Evolutionary conservation across 1,140 invertebrate species (phyloP), one percentile per base, ranked within the genome.

Genomic region (Zaprionus capensis): DNA sequence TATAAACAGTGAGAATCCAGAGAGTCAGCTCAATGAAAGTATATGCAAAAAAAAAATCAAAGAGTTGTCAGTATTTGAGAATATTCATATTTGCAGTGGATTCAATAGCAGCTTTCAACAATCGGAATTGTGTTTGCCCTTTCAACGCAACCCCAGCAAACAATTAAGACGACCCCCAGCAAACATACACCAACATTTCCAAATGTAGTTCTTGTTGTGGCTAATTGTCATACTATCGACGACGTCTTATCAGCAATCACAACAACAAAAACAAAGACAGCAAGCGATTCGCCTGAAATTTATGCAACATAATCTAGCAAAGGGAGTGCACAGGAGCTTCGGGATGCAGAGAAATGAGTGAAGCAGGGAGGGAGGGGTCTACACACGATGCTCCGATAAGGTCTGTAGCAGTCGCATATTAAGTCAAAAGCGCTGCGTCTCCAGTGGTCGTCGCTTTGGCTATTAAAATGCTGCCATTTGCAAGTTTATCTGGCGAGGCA

Each of bases 221-320:
- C 84, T 87, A 87, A 87, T 87, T 87, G 84, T 87, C 84, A 83
- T 81, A 81, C 84, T 80, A 87, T 87, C 84, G 84, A 87, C 84
- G 66, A 68, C 66, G 81, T 84, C 84, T 87, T 87, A 87, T 87
- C 84, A 58, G 53, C 46, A 44, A 28, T 44, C 36, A 36, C 67
- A 58, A 53, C 67, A 84, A 76, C 82, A 71, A 78, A 1, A n/a
- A 20, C 24, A 63, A 62, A 12, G 62, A 31, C 72, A 70, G 55
- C 62, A 67, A 87, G 79, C 84, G 83, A 88, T 87, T 87, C 79
- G 62, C 15, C 44, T 26, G n/a, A 87, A 87, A 87, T 87, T 87
- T 87, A 87, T 87, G 84, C 84, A 87, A 84, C 63, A 75, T 65
- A 80, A 80, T 80, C 68, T 64, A 51, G 51, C 62, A 31, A 36